A percentile compares a stretch with the other conserved stretches of the same genome.
Evolutionary conservation across 1,140 invertebrate species (phyloP).

Genomic region (Choristoneura fumiferana): DNA sequence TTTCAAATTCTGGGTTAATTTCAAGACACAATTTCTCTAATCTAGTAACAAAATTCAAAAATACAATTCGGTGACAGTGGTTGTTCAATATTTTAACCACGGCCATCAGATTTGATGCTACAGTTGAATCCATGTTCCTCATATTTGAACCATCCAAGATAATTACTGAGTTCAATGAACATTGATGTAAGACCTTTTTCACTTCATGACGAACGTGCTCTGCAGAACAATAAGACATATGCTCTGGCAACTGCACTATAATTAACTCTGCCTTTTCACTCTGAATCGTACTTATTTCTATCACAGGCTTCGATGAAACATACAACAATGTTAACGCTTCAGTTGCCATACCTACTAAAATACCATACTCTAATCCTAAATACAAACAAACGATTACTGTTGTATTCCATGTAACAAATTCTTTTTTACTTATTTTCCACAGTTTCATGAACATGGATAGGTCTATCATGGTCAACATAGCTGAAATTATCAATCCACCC

Average conservation of each 20-base stretch:
- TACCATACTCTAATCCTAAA: conserved; percentile 64
- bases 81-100: conserved; percentile 55
- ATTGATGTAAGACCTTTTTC: conserved; percentile 34
- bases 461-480: conserved; percentile 67
- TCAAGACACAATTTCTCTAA: conserved; percentile 49
- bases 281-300: conserved; percentile 40
- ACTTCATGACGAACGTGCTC: conserved; percentile 51
- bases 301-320: conserved; percentile 43
- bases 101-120: conserved; percentile 58
- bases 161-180: conserved; percentile 30
- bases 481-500: conserved; percentile 64
- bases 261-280: conserved; percentile 34
- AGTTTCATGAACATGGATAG: conserved; percentile 47
- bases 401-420: conserved; percentile 44
- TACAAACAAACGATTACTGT: conserved; percentile 52
- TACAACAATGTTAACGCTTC: conserved; percentile 56
- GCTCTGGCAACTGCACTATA: conserved; percentile 40
- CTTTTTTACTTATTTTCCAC: conserved; percentile 54
- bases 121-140: conserved; percentile 55
- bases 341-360: conserved; percentile 53
- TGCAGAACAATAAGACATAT: conserved; percentile 55
- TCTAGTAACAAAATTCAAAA: conserved; percentile 51
- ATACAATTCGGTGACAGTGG: conserved; percentile 39
- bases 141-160: conserved; percentile 60
- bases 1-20: conserved; percentile 40